These are phyloP conservation scores for Mastomys natalensis DNA, from an alignment of 2,113 vertebrate genomes.

Conservation along the genomic window DNA sequence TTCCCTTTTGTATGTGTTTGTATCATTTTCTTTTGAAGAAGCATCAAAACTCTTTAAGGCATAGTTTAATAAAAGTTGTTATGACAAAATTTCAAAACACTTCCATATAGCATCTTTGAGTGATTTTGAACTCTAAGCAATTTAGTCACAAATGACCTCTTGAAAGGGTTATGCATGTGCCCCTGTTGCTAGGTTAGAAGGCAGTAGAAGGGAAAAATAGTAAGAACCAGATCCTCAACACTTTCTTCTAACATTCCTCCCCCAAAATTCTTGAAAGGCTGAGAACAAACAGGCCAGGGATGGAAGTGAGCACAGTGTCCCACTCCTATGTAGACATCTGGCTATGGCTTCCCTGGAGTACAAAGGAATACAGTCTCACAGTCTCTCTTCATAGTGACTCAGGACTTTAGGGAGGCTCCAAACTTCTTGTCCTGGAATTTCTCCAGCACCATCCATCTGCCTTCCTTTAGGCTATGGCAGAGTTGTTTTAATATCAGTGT, in stretches of 20 bases:
- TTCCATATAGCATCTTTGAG: not conserved
- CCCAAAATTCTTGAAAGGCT: slow-evolving; percentile 2
- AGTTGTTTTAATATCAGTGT: not conserved
- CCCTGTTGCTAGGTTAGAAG: not conserved
- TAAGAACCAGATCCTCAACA: not conserved
- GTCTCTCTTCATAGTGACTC: not conserved
- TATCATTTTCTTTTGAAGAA: not conserved
- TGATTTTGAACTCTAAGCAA: not conserved
- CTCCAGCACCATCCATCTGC: not conserved
- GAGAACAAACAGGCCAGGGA: not conserved
- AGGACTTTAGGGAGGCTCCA: not conserved
- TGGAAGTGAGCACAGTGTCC: not conserved
- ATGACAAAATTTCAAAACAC: not conserved
- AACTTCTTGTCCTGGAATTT: not conserved
- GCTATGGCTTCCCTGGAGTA: no score
- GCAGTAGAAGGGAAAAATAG: not conserved
- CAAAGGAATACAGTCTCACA: not conserved
- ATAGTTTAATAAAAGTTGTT: not conserved
- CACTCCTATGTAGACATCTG: not conserved
- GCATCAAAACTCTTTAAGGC: not conserved
- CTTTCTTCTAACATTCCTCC: not conserved
- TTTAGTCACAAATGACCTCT: not conserved
- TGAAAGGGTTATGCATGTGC: not conserved
- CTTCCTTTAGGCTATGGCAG: not conserved
- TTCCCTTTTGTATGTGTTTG: not conserved